Conservation (phyloP, 1,140 invertebrate genomes). For the Orussus abietinus region DNA sequence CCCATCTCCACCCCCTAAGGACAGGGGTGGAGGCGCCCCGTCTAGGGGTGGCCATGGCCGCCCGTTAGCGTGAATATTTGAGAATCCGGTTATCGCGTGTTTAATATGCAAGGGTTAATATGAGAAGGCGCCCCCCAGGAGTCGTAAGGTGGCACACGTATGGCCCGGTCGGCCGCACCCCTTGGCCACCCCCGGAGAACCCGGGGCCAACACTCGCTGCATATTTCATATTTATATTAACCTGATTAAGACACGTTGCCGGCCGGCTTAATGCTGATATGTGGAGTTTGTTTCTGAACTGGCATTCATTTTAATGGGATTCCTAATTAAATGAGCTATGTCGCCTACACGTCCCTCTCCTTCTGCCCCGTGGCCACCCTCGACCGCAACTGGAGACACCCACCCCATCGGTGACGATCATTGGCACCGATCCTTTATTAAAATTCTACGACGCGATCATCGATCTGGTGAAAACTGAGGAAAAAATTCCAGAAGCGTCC, state of each 20-base stretch:
- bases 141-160: constrained; percentile 42
- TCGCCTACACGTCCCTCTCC: constrained; percentile 28
- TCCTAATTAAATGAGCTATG: constrained; percentile 52
- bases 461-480: no score
- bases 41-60: not conserved
- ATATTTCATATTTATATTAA: constrained; percentile 58
- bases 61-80: constrained; percentile 44
- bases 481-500: no score
- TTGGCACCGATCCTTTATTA: no score
- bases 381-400: no score
- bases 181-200: no score
- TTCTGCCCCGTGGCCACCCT: no score
- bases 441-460: no score
- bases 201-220: constrained; percentile 43
- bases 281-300: constrained; percentile 55
- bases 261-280: constrained; percentile 51
- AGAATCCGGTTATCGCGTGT: constrained; percentile 43
- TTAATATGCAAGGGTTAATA: constrained; percentile 49
- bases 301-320: constrained; percentile 55
- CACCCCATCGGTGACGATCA: no score
- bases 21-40: not conserved
- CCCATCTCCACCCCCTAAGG: no score
- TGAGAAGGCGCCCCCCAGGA: constrained; percentile 45
- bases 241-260: constrained; percentile 55
- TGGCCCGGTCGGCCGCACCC: constrained; percentile 12